phyloP scores from a whole-genome alignment of 2,113 vertebrate species.

The Mystacornis crossleyi region DNA sequence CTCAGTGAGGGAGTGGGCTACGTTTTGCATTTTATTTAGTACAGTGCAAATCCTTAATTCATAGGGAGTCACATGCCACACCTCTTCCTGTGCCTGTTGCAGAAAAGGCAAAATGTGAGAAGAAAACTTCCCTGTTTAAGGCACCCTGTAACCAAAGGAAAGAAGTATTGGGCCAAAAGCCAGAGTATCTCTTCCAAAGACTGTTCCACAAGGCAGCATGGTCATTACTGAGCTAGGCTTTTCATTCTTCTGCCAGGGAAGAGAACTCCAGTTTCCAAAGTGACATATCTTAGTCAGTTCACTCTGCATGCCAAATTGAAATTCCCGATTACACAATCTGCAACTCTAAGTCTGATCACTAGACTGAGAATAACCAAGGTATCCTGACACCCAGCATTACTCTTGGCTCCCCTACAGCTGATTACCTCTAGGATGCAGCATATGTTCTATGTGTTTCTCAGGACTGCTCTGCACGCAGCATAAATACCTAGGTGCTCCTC shows the following conservation, averaged over 20 bases:
- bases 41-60: neutral
- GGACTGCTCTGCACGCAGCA: neutral
- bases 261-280: neutral
- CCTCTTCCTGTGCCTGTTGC: neutral
- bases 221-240: neutral
- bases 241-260: neutral
- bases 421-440: neutral
- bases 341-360: neutral
- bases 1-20: neutral
- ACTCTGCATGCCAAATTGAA: neutral
- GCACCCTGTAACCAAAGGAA: neutral
- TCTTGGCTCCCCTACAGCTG: neutral
- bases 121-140: neutral
- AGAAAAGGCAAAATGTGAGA: neutral
- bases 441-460: neutral
- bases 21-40: neutral
- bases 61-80: neutral
- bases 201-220: neutral
- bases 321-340: accelerated
- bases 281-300: neutral
- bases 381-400: neutral
- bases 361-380: neutral
- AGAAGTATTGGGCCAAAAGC: neutral
- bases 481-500: neutral
- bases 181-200: neutral